Evolutionary conservation across 2,888 invertebrate species (phyloP).

Genomic region (Rotaria magnacalcarata): DNA sequence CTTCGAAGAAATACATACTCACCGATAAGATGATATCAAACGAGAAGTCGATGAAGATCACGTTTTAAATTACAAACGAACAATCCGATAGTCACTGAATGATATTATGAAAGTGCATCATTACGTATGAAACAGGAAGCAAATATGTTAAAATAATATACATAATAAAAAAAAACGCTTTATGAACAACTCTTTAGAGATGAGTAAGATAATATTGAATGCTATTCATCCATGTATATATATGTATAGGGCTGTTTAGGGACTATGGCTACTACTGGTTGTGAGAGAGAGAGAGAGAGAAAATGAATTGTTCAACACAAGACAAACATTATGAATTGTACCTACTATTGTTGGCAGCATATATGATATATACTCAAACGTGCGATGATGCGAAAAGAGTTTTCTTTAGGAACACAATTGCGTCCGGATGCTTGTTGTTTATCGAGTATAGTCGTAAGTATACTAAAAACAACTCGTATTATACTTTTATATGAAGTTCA

Average conservation of each 20-base stretch:
- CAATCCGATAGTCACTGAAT: neutral
- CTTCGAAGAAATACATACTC: neutral
- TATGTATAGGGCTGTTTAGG: neutral
- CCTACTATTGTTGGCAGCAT: neutral
- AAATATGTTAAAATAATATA: neutral
- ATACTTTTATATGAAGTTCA: conserved; percentile 1
- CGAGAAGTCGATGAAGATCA: too few relatives aligned
- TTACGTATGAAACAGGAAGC: neutral
- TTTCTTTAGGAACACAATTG: neutral
- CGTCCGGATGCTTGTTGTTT: conserved; percentile 3
- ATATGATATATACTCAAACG: neutral
- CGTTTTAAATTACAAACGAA: too few relatives aligned
- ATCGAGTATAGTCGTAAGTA: neutral
- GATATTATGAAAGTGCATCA: conserved; percentile 6
- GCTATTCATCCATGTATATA: neutral
- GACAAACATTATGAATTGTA: neutral
- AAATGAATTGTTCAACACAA: neutral
- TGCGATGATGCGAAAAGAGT: conserved; percentile 22
- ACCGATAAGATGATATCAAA: too few relatives aligned
- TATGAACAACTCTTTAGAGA: neutral
- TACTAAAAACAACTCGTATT: neutral
- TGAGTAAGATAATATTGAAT: neutral
- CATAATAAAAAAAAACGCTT: neutral
- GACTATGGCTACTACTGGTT: neutral
- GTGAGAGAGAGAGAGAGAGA: neutral